A percentile compares a stretch with the other conserved stretches of the same genome.
phyloP scores from a whole-genome alignment of 2,113 vertebrate genomes.

The Ceyx margarethae region DNA sequence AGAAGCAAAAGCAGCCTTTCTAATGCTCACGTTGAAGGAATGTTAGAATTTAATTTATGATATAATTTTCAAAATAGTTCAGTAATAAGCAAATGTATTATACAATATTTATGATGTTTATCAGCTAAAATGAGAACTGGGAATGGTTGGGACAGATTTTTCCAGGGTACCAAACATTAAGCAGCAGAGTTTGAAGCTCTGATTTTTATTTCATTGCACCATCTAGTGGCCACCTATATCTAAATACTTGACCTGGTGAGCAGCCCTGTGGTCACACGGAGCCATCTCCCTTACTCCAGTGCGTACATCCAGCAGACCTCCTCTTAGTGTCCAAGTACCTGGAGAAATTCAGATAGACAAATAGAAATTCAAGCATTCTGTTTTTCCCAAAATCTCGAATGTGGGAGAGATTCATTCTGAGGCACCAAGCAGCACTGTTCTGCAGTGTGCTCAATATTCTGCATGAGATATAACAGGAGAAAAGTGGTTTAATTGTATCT shows the following conservation, averaged over 20 bases:
- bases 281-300: rapidly evolving
- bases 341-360: not conserved
- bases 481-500: not conserved
- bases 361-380: not conserved
- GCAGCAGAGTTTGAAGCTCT: not conserved
- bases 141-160: not conserved
- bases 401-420: rapidly evolving
- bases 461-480: not conserved
- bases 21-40: not conserved
- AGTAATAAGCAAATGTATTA: not conserved
- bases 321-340: not conserved
- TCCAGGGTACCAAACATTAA: not conserved
- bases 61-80: not conserved
- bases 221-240: slow-evolving; percentile 46
- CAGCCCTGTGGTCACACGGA: rapidly evolving
- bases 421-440: rapidly evolving
- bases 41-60: not conserved
- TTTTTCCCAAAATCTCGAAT: rapidly evolving
- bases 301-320: not conserved
- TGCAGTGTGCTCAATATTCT: not conserved
- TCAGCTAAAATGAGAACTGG: not conserved
- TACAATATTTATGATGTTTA: not conserved
- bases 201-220: slow-evolving; percentile 53
- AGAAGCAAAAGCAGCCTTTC: not conserved
- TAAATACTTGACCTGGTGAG: not conserved